A percentile compares a stretch with the other conserved stretches of the same genome.
phyloP scores from a whole-genome alignment of 2,888 invertebrate species.

The Drosophila prolongata region DNA sequence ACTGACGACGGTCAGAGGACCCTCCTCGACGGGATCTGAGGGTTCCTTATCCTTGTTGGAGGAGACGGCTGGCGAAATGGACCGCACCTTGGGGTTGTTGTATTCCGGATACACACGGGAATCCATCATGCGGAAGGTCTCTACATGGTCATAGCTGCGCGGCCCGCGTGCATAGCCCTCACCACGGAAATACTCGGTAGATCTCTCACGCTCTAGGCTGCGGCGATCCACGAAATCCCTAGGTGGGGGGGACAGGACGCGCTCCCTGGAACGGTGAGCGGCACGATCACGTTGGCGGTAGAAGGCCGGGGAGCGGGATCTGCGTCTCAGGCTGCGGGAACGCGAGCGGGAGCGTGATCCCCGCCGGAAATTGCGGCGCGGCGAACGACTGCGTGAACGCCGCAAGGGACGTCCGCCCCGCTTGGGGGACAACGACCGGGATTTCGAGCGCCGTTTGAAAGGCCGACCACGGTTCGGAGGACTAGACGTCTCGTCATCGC shows the following conservation, averaged over 20 bases:
- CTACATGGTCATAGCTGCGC: slow-evolving; percentile 49
- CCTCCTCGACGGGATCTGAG: slow-evolving; percentile 83
- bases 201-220: slow-evolving; percentile 40
- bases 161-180: slow-evolving; percentile 48
- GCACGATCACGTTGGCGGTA: slow-evolving; percentile 39
- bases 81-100: slow-evolving; percentile 56
- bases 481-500: slow-evolving; percentile 70
- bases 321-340: slow-evolving; percentile 48
- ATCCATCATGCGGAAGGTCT: slow-evolving; percentile 80
- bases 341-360: slow-evolving; percentile 36
- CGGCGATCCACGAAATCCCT: slow-evolving; percentile 10
- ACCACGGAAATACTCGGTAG: slow-evolving; percentile 22
- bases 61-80: slow-evolving; percentile 24
- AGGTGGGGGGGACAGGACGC: slow-evolving; percentile 1
- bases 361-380: slow-evolving; percentile 37
- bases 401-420: slow-evolving; percentile 33
- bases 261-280: slow-evolving; percentile 4
- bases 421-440: slow-evolving; percentile 57
- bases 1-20: slow-evolving; percentile 87
- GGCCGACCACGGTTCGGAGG: slow-evolving; percentile 40
- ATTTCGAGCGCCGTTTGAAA: slow-evolving; percentile 42
- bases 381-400: slow-evolving; percentile 54
- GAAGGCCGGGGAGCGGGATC: slow-evolving; percentile 54
- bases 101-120: slow-evolving; percentile 82
- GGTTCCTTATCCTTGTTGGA: slow-evolving; percentile 57